A percentile compares a stretch with the other conserved stretches of the same genome.
phyloP scores from a whole-genome alignment of 2,113 vertebrate species.

The Maccullochella peelii region DNA sequence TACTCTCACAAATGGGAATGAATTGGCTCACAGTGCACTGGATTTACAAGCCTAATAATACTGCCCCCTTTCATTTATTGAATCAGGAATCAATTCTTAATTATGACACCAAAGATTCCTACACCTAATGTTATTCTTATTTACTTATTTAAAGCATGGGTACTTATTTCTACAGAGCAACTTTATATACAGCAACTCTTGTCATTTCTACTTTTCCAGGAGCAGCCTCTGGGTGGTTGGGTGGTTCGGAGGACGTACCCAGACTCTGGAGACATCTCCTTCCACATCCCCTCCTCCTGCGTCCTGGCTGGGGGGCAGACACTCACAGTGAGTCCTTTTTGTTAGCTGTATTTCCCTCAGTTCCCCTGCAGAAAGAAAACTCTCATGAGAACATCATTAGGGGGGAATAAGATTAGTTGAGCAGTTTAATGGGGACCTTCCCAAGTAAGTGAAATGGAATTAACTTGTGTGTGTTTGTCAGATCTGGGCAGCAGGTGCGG shows the following conservation, averaged over 20 bases:
- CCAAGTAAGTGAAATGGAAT: background rate
- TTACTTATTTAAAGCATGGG: background rate
- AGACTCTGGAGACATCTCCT: conserved; percentile 77
- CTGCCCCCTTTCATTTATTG: background rate
- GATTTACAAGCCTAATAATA: too few relatives aligned
- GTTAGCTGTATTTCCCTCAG: background rate
- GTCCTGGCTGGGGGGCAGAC: conserved; percentile 82
- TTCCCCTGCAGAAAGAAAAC: background rate
- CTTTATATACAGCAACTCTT: background rate
- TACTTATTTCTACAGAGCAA: background rate
- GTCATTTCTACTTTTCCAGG: conserved; percentile 71
- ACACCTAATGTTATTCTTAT: background rate
- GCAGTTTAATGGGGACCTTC: background rate
- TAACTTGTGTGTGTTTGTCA: conserved; percentile 48
- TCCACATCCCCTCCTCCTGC: conserved; percentile 84
- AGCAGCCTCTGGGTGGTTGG: conserved; percentile 87
- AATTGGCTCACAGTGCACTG: too few relatives aligned
- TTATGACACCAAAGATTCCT: background rate
- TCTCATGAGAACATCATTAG: background rate
- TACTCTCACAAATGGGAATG: too few relatives aligned
- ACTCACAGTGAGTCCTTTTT: conserved; percentile 82
- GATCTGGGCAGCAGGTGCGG: conserved; percentile 88
- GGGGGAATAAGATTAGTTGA: background rate
- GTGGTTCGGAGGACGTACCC: conserved; percentile 77
- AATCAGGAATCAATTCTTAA: background rate